These are phyloP conservation scores for Spheniscus mendiculus DNA, from an alignment of 2,113 vertebrate species.

Conservation along the genomic window DNA sequence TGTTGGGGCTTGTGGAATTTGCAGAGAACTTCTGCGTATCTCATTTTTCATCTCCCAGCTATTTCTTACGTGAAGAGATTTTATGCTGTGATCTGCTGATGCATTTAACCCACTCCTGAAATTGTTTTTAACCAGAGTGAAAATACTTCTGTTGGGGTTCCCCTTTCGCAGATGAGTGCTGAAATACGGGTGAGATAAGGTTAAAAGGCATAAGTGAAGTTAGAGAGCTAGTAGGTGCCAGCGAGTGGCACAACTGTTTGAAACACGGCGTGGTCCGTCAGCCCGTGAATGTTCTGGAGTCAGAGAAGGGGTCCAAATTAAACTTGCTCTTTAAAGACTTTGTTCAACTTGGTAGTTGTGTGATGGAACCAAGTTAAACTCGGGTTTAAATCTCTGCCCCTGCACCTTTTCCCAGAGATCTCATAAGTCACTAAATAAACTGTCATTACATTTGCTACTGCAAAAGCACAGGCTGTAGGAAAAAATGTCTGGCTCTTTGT, in stretches of 20 bases:
- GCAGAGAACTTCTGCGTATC: not conserved
- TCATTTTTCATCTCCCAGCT: not conserved
- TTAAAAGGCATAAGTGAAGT: not conserved
- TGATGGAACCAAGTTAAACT: not conserved
- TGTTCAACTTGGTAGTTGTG: not conserved
- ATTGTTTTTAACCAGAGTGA: not conserved
- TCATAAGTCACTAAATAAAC: not conserved
- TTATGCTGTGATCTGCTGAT: not conserved
- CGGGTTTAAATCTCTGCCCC: not conserved
- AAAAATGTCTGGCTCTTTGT: not conserved
- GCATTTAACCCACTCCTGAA: not conserved
- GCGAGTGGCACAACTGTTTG: not conserved
- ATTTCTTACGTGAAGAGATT: rapidly evolving
- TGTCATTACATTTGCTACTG: not conserved
- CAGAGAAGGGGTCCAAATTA: not conserved
- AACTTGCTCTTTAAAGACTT: not conserved
- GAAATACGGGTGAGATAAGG: not conserved
- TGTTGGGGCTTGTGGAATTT: not conserved
- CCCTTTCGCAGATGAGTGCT: not conserved
- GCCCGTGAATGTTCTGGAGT: not conserved
- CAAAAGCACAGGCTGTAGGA: not conserved
- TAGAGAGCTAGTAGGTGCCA: not conserved
- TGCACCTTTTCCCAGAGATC: not conserved
- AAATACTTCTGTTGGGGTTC: not conserved
- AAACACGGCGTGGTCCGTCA: not conserved